phyloP scores from a whole-genome alignment of 2,888 invertebrate species.

The Cynaeus angustus region DNA sequence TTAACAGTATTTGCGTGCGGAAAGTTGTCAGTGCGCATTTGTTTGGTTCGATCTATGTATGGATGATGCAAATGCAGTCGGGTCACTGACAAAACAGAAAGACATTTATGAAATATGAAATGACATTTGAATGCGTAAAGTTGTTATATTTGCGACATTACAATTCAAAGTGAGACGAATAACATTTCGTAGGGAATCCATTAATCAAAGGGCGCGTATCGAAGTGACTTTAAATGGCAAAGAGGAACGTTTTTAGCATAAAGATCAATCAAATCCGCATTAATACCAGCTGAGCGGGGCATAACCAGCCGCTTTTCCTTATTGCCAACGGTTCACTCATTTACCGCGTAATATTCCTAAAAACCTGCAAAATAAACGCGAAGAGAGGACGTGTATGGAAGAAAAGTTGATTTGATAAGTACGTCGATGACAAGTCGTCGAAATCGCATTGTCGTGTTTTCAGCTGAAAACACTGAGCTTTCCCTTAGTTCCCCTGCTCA shows the following conservation, averaged over 20 bases:
- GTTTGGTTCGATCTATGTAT: constrained; percentile 10
- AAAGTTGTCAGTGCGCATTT: constrained; percentile 9
- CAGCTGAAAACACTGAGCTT: constrained; percentile 40
- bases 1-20: too few relatives aligned
- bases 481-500: constrained; percentile 18
- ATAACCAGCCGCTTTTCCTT: constrained; percentile 37
- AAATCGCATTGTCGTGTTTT: constrained; percentile 47
- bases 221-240: constrained; percentile 58
- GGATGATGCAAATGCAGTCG: constrained; percentile 32
- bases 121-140: constrained; percentile 57
- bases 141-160: constrained; percentile 56
- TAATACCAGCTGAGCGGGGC: constrained; percentile 40
- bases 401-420: constrained; percentile 30
- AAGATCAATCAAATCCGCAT: constrained; percentile 57
- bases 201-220: constrained; percentile 59
- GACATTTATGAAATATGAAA: constrained; percentile 51
- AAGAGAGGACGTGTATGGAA: constrained; percentile 8
- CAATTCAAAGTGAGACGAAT: constrained; percentile 57
- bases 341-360: constrained; percentile 35
- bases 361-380: not conserved
- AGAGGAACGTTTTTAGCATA: constrained; percentile 55
- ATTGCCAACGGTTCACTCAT: constrained; percentile 43
- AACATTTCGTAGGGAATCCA: constrained; percentile 56
- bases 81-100: constrained; percentile 31
- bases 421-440: constrained; percentile 42